Evolutionary conservation across 1,140 invertebrate species (phyloP).

Genomic region (Saccostrea glomerata): DNA sequence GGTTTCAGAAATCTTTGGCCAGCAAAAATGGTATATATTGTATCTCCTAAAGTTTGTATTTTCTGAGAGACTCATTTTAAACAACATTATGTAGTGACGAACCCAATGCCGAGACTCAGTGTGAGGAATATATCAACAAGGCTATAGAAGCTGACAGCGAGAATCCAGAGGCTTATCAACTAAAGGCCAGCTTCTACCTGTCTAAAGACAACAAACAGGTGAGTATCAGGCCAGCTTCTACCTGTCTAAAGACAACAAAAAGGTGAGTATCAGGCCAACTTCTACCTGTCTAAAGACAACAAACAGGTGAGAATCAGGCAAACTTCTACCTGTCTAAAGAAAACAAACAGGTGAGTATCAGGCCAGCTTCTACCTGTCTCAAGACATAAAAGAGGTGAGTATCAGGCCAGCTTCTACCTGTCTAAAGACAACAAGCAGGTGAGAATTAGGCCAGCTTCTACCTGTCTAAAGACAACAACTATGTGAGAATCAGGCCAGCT

Average conservation of each 20-base stretch:
- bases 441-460: no score
- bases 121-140: slow-evolving; percentile 75
- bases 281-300: slow-evolving; percentile 75
- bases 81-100: slow-evolving; percentile 72
- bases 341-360: slow-evolving; percentile 73
- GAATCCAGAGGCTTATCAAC: slow-evolving; percentile 78
- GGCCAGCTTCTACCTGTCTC: no score
- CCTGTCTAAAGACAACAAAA: slow-evolving; percentile 75
- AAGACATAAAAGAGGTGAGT: no score
- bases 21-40: no score
- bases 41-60: no score
- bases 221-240: slow-evolving; percentile 75
- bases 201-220: slow-evolving; percentile 77
- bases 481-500: no score
- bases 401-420: no score
- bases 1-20: no score
- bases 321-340: slow-evolving; percentile 77
- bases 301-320: slow-evolving; percentile 75
- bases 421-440: no score
- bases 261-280: slow-evolving; percentile 77
- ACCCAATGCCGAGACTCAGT: slow-evolving; percentile 77
- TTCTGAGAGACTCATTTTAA: no score
- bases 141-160: slow-evolving; percentile 73
- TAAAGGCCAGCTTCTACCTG: slow-evolving; percentile 77
- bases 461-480: slow-evolving; percentile 74